A percentile compares a stretch with the other conserved stretches of the same genome.
Conservation (phyloP, 2,888 invertebrate genomes). For the Agrochola lychnidis region DNA sequence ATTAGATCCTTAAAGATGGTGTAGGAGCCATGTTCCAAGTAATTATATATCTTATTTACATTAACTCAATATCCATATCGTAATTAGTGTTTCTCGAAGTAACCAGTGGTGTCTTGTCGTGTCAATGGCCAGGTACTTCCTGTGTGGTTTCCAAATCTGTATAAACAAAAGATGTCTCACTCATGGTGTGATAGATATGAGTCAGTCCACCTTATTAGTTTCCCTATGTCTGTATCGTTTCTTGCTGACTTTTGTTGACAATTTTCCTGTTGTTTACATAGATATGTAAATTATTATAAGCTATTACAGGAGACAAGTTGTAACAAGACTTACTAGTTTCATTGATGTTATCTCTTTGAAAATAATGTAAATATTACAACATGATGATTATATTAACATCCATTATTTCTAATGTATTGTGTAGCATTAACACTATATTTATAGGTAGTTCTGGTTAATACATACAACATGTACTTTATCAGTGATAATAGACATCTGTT, state of each 20-base stretch:
- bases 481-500: constrained; percentile 16
- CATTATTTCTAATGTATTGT: constrained; percentile 14
- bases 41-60: constrained; percentile 69
- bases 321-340: constrained; percentile 17
- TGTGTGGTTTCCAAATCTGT: constrained; percentile 67
- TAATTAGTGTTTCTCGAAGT: constrained; percentile 54
- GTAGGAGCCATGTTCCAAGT: constrained; percentile 64
- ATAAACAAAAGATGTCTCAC: constrained; percentile 72
- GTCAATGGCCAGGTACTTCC: constrained; percentile 62
- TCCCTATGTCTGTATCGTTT: constrained; percentile 26
- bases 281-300: constrained; percentile 37
- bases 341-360: constrained; percentile 45
- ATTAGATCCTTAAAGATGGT: constrained; percentile 44
- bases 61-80: constrained; percentile 54
- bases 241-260: constrained; percentile 16
- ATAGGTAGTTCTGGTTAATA: constrained; percentile 12
- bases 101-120: constrained; percentile 51
- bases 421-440: constrained; percentile 18
- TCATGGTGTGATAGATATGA: constrained; percentile 50
- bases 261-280: constrained; percentile 55
- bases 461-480: not conserved
- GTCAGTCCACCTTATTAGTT: constrained; percentile 47
- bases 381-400: constrained; percentile 27
- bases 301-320: constrained; percentile 2
- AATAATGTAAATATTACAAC: constrained; percentile 55